Evolutionary conservation across 2,797 vertebrate genomes (phyloP), one percentile per base, ranked within the genome.

Genomic region (Sebastes elongatus): DNA sequence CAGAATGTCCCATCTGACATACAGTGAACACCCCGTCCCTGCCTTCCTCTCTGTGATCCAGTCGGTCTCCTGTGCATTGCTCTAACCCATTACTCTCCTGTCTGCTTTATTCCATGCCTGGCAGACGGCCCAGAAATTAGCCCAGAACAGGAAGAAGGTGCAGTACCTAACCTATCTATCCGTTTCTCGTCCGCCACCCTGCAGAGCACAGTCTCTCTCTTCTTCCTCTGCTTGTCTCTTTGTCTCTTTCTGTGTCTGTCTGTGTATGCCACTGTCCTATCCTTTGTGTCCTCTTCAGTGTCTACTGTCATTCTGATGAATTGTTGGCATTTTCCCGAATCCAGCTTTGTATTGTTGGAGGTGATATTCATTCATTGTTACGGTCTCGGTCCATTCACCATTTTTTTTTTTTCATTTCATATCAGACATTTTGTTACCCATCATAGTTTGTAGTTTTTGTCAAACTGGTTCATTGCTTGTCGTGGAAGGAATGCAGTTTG

Each of bases 71-170:
- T 86, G 60, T 78, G 32, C 46, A 0, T 22, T 78, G 74, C 25
- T 74, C 63, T 87, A 83, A 91, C 85, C 71, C 3, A 25, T 70
- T 13, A 67, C 61, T 81, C 71, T 89, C 59, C 62, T 83, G 23
- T 85, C 61, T 83, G 76, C 71, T 85, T 73, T 89, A 2, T 89
- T 88, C 32, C 81, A 78, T 88, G 67, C 95, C 96, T 96, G 96
- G 95, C 97, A 99, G 98, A 97, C 96, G 96, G 97, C 98, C 95
- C 98, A 99, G 97, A 99, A 99, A 97, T 96, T 97, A 96, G 97
- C 97, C 96, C 98, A 98, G 96, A 98, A 96, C 98, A 98, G 95
- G 94, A 98, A 98, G 96, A 98, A 99, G 98, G 98, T 99, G 97
- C 97, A 97, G 97, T 98, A 97, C 94, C 92, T 95, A 22, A 42